Evolutionary conservation across 2,113 vertebrate species (phyloP).

Genomic region (Cochlearius cochlearius): DNA sequence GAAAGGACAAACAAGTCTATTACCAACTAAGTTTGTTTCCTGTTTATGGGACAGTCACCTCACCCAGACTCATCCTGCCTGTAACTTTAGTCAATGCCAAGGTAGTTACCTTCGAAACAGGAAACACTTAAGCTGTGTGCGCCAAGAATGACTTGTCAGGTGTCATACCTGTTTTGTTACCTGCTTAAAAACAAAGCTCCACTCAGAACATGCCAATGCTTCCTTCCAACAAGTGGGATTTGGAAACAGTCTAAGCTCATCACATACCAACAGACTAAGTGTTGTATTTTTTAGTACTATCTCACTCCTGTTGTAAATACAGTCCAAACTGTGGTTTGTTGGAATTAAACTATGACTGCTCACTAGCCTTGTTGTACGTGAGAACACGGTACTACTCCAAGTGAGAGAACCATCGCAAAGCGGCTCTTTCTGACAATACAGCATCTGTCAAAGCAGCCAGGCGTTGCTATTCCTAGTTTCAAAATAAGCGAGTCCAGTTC

Average conservation of each 20-base stretch:
- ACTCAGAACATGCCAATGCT: neutral
- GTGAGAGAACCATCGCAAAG: neutral
- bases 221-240: neutral
- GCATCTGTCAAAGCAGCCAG: neutral
- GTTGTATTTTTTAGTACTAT: neutral
- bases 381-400: accelerated
- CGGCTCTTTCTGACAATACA: neutral
- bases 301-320: neutral
- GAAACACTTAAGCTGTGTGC: neutral
- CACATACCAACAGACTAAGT: accelerated
- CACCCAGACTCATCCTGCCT: neutral
- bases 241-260: neutral
- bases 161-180: neutral
- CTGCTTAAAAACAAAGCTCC: neutral
- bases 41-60: neutral
- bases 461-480: neutral
- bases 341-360: neutral
- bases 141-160: neutral
- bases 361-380: accelerated
- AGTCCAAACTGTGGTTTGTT: accelerated
- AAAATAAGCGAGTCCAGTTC: neutral
- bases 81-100: neutral
- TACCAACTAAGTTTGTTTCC: neutral
- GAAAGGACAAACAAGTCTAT: neutral
- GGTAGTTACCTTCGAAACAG: neutral